Conservation (phyloP, 2,797 vertebrate genomes). For the Danionella dracula region DNA sequence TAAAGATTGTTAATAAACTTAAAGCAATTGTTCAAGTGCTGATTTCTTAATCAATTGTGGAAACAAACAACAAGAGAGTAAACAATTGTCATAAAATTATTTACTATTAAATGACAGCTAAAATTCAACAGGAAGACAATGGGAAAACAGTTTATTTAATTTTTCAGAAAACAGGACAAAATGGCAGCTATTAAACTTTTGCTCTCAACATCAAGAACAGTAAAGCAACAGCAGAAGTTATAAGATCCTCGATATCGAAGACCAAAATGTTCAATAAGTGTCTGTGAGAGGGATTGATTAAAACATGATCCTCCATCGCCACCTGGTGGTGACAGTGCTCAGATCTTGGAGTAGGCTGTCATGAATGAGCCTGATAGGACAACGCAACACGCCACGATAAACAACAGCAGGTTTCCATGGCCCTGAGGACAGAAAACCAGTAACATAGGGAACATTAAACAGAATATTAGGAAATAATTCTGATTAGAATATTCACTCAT, state of each 20-base stretch:
- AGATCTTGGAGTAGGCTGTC: constrained; percentile 78
- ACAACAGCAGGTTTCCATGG: constrained; percentile 68
- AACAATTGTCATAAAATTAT: no score
- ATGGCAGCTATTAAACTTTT: neutral
- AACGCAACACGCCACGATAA: constrained; percentile 68
- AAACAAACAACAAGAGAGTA: neutral
- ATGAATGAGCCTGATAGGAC: constrained; percentile 75
- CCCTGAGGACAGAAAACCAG: constrained; percentile 62
- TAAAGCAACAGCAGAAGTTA: neutral
- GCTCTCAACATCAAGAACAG: no score
- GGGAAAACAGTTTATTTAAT: neutral
- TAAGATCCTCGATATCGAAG: no score
- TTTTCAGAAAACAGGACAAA: neutral
- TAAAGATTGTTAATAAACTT: no score
- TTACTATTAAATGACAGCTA: no score
- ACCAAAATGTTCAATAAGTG: neutral
- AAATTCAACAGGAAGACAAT: neutral
- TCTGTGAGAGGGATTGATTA: neutral
- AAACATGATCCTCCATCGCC: constrained; percentile 44
- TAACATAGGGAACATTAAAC: no score
- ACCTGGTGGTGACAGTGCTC: constrained; percentile 53
- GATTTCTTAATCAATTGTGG: no score
- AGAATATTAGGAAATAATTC: no score
- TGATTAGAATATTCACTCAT: no score
- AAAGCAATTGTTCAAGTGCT: no score